Base-by-base conservation (phyloP, 2,888 invertebrate genomes). In the Dasysyrphus albostriatus region DNA sequence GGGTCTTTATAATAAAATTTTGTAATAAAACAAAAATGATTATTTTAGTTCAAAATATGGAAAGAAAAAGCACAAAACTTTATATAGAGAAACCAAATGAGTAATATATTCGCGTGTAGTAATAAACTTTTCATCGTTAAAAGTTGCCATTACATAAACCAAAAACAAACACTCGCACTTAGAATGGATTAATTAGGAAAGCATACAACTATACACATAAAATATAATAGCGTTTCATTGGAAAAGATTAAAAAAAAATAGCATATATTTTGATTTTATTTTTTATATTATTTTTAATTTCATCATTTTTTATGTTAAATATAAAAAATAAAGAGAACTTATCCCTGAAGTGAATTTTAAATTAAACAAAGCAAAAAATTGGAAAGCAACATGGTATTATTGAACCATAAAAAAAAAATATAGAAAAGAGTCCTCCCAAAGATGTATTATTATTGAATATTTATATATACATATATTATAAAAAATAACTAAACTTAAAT, bases 381-480 rank as follows among this genome's bases (percentile, higher is more conserved):
- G 42, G 12, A 63, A 39, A 32, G 39, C 42, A 32, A 74, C 56
- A 69, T 65, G 49, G 76, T 67, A 54, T 81, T 51, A 69, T 76
- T 61, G 42, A 37, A 63, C 58, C 19, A 56, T 63, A 29, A 10
- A 67, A 29, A 67, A 29, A 78, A 78, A 67, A 59, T 16, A 54
- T 24, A 32, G 3, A 32, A 32, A 74, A 73, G 61, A 32, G 49
- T 73, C 84, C 72, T 75, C 58, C 75, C 75, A 63, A 58, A 77
- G 69, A 85, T 82, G 85, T 85, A 85, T 85, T 85, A 85, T 85
- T 85, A 85, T 85, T 85, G 84, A 85, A 78, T 69, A 77, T 69
- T 77, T 77, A 77, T 81, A 85, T 85, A 85, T 80, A 70, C 67
- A 81, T 76, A 80, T 77, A 73, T 73, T 49, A 47, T 49, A 67